These are phyloP conservation scores for Poecilus cupreus DNA, from an alignment of 2,888 invertebrate genomes.

Conservation along the genomic window DNA sequence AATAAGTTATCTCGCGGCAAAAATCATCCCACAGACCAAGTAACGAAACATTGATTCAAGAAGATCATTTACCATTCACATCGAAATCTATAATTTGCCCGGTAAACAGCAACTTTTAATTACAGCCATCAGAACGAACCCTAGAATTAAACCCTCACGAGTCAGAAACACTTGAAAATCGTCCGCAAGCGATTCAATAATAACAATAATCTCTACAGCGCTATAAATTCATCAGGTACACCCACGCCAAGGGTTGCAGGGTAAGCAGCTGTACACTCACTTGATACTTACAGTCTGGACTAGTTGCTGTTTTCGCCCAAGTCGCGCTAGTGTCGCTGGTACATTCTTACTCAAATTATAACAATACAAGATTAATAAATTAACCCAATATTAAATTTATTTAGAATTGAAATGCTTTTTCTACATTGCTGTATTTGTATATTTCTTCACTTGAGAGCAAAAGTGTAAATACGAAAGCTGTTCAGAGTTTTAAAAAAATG, in stretches of 20 bases:
- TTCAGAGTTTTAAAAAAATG: no score
- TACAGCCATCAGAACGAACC: constrained; percentile 31
- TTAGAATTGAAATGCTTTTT: no score
- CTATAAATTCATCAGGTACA: constrained; percentile 53
- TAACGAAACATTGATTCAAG: constrained; percentile 20
- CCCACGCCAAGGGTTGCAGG: constrained; percentile 31
- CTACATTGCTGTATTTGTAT: no score
- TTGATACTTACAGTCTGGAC: no score
- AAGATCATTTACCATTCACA: constrained; percentile 41
- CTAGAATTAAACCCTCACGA: constrained; percentile 42
- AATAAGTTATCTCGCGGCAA: constrained; percentile 32
- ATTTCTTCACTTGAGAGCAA: no score
- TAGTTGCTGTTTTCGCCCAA: no score
- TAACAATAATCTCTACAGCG: constrained; percentile 51
- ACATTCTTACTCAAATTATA: no score
- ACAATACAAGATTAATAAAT: no score
- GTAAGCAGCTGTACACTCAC: neutral
- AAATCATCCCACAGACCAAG: constrained; percentile 34
- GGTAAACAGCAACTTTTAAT: constrained; percentile 48
- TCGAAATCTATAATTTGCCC: constrained; percentile 36
- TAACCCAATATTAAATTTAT: no score
- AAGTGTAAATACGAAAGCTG: no score
- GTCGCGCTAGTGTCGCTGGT: no score
- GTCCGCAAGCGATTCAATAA: constrained; percentile 45
- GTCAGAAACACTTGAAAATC: constrained; percentile 19